Conservation (phyloP, 2,113 vertebrate genomes). For the Colossoma macropomum region DNA sequence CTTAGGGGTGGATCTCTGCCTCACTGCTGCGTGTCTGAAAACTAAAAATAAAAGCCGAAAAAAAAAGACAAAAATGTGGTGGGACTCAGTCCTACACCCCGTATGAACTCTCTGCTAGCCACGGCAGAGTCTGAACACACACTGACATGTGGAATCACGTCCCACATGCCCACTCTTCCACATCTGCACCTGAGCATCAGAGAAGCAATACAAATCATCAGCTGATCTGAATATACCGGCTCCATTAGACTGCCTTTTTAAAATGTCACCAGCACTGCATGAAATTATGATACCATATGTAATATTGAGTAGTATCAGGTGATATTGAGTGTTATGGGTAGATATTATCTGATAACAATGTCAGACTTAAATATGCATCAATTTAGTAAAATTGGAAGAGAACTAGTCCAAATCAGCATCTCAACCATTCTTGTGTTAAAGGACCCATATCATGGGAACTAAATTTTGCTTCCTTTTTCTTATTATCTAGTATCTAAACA, state of each 20-base stretch:
- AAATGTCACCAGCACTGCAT: neutral
- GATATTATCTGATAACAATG: neutral
- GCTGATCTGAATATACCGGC: neutral
- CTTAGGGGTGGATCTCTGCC: constrained; percentile 42
- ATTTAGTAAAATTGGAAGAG: too few relatives aligned
- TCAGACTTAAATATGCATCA: too few relatives aligned
- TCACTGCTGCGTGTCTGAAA: constrained; percentile 37
- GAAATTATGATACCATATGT: neutral
- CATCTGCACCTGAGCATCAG: constrained; percentile 6
- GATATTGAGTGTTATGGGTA: neutral
- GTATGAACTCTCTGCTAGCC: constrained; percentile 3
- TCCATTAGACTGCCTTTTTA: constrained; percentile 3
- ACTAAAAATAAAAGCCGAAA: constrained; percentile 53
- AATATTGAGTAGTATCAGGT: neutral
- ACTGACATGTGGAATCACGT: constrained; percentile 12
- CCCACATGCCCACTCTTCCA: neutral
- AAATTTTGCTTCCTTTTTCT: too few relatives aligned
- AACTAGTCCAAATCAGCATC: too few relatives aligned
- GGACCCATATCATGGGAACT: too few relatives aligned
- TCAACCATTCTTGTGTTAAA: too few relatives aligned
- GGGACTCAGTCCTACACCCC: constrained; percentile 25
- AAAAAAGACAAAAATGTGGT: constrained; percentile 43
- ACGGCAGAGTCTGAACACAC: neutral
- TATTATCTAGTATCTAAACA: too few relatives aligned
- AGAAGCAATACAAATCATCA: constrained; percentile 6